These are phyloP conservation scores for Apotomis capreana DNA, from an alignment of 2,888 invertebrate genomes.

Conservation along the genomic window DNA sequence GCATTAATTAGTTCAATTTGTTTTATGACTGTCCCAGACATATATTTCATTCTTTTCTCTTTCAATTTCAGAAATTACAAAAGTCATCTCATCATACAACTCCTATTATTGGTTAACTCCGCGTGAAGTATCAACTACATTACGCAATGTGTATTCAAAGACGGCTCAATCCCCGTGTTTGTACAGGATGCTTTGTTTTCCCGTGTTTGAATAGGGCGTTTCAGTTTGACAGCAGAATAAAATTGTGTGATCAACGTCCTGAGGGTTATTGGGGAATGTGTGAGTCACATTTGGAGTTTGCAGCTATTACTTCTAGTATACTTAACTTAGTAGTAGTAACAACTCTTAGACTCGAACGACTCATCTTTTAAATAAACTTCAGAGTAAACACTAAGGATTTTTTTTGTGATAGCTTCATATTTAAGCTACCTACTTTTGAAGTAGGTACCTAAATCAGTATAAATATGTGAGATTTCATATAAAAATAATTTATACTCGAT, in stretches of 20 bases:
- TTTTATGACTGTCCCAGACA: no score
- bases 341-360: no score
- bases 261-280: constrained; percentile 15
- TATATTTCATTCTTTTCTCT: no score
- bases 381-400: no score
- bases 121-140: constrained; percentile 40
- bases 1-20: no score
- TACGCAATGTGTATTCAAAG: constrained; percentile 60
- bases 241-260: constrained; percentile 24
- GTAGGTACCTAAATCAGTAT: no score
- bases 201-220: constrained; percentile 32
- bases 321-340: no score
- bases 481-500: no score
- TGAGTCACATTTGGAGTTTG: background rate
- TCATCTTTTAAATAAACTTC: no score
- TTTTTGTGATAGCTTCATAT: no score
- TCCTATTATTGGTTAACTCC: constrained; percentile 19
- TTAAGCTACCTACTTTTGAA: no score
- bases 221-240: constrained; percentile 27
- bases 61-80: background rate
- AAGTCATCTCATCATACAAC: constrained; percentile 34
- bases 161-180: constrained; percentile 61
- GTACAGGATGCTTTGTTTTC: constrained; percentile 43
- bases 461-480: no score
- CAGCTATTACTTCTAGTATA: background rate